phyloP scores from a whole-genome alignment of 2,113 vertebrate species.

The Ailuropoda melanoleuca region DNA sequence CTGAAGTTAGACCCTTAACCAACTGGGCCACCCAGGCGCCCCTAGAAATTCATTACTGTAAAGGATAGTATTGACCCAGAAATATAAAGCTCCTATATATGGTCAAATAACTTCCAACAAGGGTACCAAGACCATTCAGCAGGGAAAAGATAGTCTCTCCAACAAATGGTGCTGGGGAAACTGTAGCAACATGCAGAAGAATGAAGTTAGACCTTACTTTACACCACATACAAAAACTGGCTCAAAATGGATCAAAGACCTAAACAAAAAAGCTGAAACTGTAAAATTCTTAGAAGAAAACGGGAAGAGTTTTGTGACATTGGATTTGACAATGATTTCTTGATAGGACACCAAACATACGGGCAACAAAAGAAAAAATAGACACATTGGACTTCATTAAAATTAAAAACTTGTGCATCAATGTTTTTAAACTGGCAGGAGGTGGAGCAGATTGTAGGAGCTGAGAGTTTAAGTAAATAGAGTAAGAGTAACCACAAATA shows the following conservation, averaged over 20 bases:
- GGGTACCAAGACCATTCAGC: neutral
- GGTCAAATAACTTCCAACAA: neutral
- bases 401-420: neutral
- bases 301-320: neutral
- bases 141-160: neutral
- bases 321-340: neutral
- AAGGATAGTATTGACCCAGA: neutral
- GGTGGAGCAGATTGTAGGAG: neutral
- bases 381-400: neutral
- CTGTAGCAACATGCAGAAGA: neutral
- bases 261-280: neutral
- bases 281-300: neutral
- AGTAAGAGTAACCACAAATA: neutral
- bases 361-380: neutral
- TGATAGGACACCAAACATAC: neutral
- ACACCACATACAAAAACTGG: neutral
- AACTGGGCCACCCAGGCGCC: neutral
- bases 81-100: neutral
- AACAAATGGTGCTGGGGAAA: neutral
- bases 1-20: neutral
- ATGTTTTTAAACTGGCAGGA: neutral
- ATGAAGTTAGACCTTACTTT: neutral
- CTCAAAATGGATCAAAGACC: neutral
- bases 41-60: neutral
- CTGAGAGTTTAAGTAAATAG: neutral